Evolutionary conservation across 2,797 vertebrate genomes (phyloP).

Genomic region (Naso thynnoides): DNA sequence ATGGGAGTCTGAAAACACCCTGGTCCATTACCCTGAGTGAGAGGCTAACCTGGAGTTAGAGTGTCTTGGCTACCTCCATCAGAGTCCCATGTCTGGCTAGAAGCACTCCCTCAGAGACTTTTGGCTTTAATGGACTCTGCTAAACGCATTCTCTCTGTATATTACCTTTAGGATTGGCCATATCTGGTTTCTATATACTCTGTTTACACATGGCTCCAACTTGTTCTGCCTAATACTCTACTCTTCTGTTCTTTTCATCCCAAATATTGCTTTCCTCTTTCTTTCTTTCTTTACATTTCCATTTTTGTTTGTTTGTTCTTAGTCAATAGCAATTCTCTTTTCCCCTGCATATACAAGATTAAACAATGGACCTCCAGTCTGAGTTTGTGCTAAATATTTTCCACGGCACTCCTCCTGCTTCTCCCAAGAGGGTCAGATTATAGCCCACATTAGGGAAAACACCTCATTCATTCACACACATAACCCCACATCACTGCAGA

Average conservation of each 20-base stretch:
- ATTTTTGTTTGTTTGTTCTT: slow-evolving; percentile 32
- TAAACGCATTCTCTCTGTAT: slow-evolving; percentile 82
- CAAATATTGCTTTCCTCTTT: slow-evolving; percentile 22
- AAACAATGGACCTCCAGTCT: slow-evolving; percentile 39
- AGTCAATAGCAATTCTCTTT: background rate
- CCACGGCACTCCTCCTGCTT: slow-evolving; percentile 48
- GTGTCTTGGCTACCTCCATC: slow-evolving; percentile 79
- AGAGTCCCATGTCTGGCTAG: slow-evolving; percentile 71
- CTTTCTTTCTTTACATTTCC: slow-evolving; percentile 9
- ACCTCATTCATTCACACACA: slow-evolving; percentile 78
- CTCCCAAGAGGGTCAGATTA: slow-evolving; percentile 67
- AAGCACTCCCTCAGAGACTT: slow-evolving; percentile 77
- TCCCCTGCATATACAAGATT: slow-evolving; percentile 19
- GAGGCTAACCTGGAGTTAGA: slow-evolving; percentile 78
- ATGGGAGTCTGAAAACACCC: slow-evolving; percentile 80
- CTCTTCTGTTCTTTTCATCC: slow-evolving; percentile 10
- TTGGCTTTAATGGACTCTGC: slow-evolving; percentile 85
- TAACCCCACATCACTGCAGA: slow-evolving; percentile 57
- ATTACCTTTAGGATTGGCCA: slow-evolving; percentile 78
- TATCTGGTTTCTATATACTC: slow-evolving; percentile 80
- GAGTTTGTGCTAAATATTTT: slow-evolving; percentile 60
- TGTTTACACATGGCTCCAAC: slow-evolving; percentile 67
- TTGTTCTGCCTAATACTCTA: slow-evolving; percentile 41
- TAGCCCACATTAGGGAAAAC: slow-evolving; percentile 73
- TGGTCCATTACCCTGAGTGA: slow-evolving; percentile 80